Base-by-base conservation (phyloP, 2,888 invertebrate genomes). In the Orchesellides sinensis region DNA sequence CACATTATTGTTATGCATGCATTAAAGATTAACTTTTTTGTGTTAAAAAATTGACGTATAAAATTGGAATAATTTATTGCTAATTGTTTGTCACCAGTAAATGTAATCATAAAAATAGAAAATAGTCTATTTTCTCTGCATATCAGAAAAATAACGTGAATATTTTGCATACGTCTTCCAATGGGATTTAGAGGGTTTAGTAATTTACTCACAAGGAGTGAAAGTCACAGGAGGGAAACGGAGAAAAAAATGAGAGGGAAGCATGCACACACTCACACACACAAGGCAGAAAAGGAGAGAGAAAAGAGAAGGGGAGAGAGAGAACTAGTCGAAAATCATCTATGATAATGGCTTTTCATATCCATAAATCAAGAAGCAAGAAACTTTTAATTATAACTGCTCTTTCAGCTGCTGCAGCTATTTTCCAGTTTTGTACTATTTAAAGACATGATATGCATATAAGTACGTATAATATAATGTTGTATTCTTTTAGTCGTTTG, bases 331-430 rank as follows among this genome's bases (percentile, higher is more conserved):
- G 69, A 74, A 74, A 74, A 63, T 82, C 74, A 82, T 82, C 68
- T 59, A 74, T 82, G 81, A 75, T 82, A 82, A 82, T 83, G 79
- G 74, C 74, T 83, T 83, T 83, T 70, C 78, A 77, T 77, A 69
- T 65, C 75, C 84, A 85, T 85, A 85, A 85, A 85, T 85, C 85
- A 85, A 80, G 84, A 40, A 47, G 65, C 69, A 81, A 70, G 83
- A 84, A 85, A 85, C 82, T 85, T 85, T 85, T 85, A 85, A 85
- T 85, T 84, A 85, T 84, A 85, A 78, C 81, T 82, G 68, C 78
- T 73, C 82, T 83, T 79, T 61, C 73, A 56, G 68, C 69, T 77
- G 78, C 73, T 80, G 25, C 59, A 47, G 10, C 40, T 40, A 40
- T 40, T 40, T 40, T 40, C n/a, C n/a, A n/a, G n/a, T n/a, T n/a